Percentiles rank a stretch among this genome's conserved stretches.
Evolutionary conservation across 2,888 invertebrate genomes (phyloP).

Genomic region (Euspilapteryx auroguttella): DNA sequence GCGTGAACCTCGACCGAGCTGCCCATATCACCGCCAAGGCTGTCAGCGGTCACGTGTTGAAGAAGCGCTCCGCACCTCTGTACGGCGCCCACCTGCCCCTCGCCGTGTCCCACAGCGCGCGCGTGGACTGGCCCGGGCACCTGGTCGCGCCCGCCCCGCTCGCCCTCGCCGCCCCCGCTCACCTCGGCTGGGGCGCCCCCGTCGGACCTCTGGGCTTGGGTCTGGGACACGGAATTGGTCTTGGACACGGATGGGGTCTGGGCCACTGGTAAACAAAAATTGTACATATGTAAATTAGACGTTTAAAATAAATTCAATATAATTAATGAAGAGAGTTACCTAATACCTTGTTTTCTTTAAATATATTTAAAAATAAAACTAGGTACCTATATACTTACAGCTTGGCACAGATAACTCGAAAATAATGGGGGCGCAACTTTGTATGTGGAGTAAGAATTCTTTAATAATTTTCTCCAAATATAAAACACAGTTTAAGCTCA

Average conservation of each 20-base stretch:
- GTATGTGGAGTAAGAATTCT: too few species aligned
- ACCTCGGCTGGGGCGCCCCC: slow-evolving; percentile 4
- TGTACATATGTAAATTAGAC: slow-evolving; percentile 2
- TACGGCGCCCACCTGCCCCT: slow-evolving; percentile 13
- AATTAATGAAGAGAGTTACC: slow-evolving; percentile 50
- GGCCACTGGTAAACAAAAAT: slow-evolving; percentile 3
- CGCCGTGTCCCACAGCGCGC: slow-evolving; percentile 20
- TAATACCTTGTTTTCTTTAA: slow-evolving; percentile 4
- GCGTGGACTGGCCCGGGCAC: slow-evolving; percentile 18
- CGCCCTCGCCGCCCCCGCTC: slow-evolving; percentile 6
- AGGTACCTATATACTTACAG: too few species aligned
- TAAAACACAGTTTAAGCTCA: too few species aligned
- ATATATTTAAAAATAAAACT: too few species aligned
- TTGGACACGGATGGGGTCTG: slow-evolving; percentile 1
- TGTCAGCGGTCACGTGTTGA: slow-evolving; percentile 26
- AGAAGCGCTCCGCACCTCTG: slow-evolving; percentile 35
- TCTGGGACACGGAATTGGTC: neutral
- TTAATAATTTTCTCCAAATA: too few species aligned
- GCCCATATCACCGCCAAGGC: slow-evolving; percentile 38
- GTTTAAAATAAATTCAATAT: slow-evolving; percentile 10
- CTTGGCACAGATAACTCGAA: too few species aligned
- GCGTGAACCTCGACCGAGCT: slow-evolving; percentile 46
- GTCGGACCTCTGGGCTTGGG: slow-evolving; percentile 1
- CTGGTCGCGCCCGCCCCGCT: slow-evolving; percentile 16
- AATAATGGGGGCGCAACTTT: too few species aligned